Conservation (phyloP, 2,888 invertebrate genomes). For the Pseudoips prasinana region DNA sequence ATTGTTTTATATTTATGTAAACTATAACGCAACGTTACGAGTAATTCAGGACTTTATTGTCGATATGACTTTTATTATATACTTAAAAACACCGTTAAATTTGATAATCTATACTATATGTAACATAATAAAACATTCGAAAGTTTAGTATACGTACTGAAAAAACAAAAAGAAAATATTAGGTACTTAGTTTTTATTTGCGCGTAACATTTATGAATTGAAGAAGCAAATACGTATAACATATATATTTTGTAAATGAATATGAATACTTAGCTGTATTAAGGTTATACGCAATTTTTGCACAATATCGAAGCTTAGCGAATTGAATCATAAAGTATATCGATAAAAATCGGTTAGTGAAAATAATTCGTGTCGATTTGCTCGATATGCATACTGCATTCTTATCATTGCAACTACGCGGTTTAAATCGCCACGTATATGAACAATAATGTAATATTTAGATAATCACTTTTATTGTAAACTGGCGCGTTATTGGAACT, state of each 20-base stretch:
- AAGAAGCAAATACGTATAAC: neutral
- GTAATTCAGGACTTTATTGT: constrained; percentile 32
- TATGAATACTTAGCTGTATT: no score
- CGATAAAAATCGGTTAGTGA: constrained; percentile 31
- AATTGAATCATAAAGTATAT: constrained; percentile 32
- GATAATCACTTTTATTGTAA: constrained; percentile 28
- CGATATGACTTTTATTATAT: constrained; percentile 34
- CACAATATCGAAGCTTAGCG: constrained; percentile 16
- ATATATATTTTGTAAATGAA: no score
- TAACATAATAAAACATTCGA: constrained; percentile 3
- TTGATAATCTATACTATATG: constrained; percentile 20
- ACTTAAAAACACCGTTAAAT: constrained; percentile 28
- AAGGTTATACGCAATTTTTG: no score
- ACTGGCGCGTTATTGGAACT: constrained; percentile 17
- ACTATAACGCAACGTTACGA: constrained; percentile 27
- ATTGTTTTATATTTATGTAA: constrained; percentile 35
- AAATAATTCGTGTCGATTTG: constrained; percentile 26
- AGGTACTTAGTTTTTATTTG: constrained; percentile 3
- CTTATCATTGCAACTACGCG: no score
- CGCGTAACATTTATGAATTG: neutral
- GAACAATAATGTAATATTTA: constrained; percentile 30
- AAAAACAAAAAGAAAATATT: constrained; percentile 1
- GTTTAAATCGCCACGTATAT: no score
- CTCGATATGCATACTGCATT: no score
- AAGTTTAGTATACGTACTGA: neutral